Base-by-base conservation (phyloP, 1,140 invertebrate species). In the Meloidogyne hapla region DNA sequence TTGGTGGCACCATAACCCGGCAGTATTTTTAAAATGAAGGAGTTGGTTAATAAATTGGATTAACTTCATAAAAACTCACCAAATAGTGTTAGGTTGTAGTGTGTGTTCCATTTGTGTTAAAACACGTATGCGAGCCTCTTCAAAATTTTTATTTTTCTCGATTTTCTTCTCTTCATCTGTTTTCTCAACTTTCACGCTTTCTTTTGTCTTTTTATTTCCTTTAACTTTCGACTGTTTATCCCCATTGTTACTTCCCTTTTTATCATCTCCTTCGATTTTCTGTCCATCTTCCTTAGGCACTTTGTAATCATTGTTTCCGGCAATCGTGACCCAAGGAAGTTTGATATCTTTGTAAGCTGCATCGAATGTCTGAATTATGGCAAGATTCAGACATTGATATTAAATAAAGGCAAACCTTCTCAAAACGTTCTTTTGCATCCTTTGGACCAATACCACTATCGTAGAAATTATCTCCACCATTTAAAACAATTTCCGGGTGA, bases 401-500 rank as follows among this genome's bases (percentile, higher is more conserved):
- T 33, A 8, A 33, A 4, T 8, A 33, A 33, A 33, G 33, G 9
- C 9, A 6, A 38, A 73, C 71, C 71, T 42, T 63, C 12, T 64
- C 6, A 26, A 73, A 73, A 12, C 48, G 71, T 28, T 63, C 12
- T 1, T 56, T 12, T 8, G 56, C 45, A 26, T 28, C 38, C 0
- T 65, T 1, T 33, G 23, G 6, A n/a, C n/a, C 40, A 18, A 73
- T 38, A 23, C 71, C 71, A 23, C 56, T 63, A 33, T 73, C 71
- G 23, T 73, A 73, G 38, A 73, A 73, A 63, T 73, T 73, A 40
- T 73, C 71, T 13, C 71, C 71, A 13, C 63, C 33, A 64, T 64
- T 73, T 38, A 73, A 64, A 40, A 73, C 48, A 42, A 73, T 64
- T 33, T 67, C 5, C n/a, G 48, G 48, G 48, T 15, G 2, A n/a